A percentile compares a stretch with the other conserved stretches of the same genome.
Evolutionary conservation across 2,797 vertebrate genomes (phyloP).

Genomic region (Rhabdomys pumilio): DNA sequence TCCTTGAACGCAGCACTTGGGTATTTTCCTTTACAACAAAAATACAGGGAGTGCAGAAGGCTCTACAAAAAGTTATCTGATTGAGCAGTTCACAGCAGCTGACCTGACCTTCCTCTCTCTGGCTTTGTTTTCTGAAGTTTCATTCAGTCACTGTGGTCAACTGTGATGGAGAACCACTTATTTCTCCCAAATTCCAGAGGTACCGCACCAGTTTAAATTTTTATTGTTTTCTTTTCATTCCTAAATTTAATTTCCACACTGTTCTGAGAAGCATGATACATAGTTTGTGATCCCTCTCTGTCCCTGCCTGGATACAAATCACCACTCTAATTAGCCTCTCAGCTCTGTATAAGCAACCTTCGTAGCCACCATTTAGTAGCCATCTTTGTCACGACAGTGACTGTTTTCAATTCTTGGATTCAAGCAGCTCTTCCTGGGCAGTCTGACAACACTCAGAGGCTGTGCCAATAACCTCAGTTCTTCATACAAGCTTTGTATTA

Average conservation of each 20-base stretch:
- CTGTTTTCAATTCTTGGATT: neutral
- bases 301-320: too few species aligned
- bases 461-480: neutral
- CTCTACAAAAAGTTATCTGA: slow-evolving; percentile 1
- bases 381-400: neutral
- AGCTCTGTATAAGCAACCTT: neutral
- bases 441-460: too few species aligned
- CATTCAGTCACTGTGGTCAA: neutral
- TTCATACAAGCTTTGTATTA: too few species aligned
- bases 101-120: neutral
- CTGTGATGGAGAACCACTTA: neutral
- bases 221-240: neutral
- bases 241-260: neutral
- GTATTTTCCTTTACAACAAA: neutral
- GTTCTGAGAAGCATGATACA: neutral
- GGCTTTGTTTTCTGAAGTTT: neutral
- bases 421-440: neutral
- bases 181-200: neutral
- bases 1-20: neutral
- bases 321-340: too few species aligned
- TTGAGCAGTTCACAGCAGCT: neutral
- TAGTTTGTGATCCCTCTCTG: neutral
- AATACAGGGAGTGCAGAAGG: neutral
- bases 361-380: too few species aligned
- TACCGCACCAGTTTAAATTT: neutral